phyloP scores from a whole-genome alignment of 2,113 vertebrate genomes.

The Sturnus vulgaris region DNA sequence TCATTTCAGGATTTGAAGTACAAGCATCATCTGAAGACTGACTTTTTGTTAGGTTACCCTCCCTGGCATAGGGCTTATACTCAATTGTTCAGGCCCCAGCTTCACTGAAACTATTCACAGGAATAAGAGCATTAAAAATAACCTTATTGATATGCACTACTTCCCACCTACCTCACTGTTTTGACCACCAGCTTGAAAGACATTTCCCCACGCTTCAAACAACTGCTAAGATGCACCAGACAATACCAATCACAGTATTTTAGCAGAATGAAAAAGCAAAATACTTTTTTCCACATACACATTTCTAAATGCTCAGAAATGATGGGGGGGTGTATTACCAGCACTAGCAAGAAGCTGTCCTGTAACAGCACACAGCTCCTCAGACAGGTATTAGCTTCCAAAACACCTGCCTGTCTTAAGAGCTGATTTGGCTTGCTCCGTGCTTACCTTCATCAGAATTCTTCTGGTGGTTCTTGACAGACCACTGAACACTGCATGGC shows the following conservation, averaged over 20 bases:
- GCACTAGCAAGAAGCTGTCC: background rate
- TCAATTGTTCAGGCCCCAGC: background rate
- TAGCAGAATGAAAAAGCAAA: background rate
- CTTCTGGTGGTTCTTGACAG: background rate
- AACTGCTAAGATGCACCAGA: background rate
- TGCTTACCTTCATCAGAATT: background rate
- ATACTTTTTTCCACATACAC: background rate
- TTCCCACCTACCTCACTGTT: background rate
- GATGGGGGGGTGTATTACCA: fast-evolving
- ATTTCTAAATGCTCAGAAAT: background rate
- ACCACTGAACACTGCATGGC: background rate
- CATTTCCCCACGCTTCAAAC: background rate
- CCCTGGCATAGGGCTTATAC: background rate
- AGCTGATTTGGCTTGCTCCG: background rate
- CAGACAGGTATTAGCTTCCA: background rate
- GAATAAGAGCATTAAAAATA: background rate
- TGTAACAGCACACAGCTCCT: background rate
- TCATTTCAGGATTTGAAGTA: background rate
- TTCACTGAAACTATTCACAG: background rate
- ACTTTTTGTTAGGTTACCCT: background rate
- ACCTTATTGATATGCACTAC: background rate
- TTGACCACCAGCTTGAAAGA: background rate
- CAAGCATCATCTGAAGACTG: background rate
- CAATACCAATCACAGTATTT: background rate
- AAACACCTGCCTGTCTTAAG: background rate